Base-by-base conservation (phyloP, 92 coral and sea anemone species). In the Metridium senile region DNA sequence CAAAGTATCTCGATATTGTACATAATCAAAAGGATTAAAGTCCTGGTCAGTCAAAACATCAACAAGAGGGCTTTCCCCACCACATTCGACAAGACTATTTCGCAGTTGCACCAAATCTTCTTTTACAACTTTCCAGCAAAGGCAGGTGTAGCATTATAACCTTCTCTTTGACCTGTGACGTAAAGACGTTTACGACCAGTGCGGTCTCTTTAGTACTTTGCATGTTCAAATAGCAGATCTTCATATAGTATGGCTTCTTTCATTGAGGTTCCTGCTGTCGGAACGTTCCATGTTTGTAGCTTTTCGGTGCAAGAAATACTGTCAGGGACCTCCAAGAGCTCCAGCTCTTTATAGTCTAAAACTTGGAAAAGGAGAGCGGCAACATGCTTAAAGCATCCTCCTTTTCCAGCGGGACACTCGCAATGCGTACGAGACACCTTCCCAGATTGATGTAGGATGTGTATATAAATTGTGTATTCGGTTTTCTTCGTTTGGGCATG, bases 301-400 rank as follows among this genome's bases (percentile, higher is more conserved):
- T 71, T 66, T 62, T 89, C 78, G 9, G 87, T 89, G 59, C 90
- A 85, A 57, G 89, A 76, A 47, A 89, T 63, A 26, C 85, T 77
- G 57, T 20, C 78, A 28, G 93, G 90, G 54, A 89, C 76, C 64
- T 76, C 62, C 19, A 58, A 31, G 33, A 81, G 45, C 79, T 77
- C 68, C 26, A 76, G 69, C 46, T 85, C 67, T 65, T 69, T 78
- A 74, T 75, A 89, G 61, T 89, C 89, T 61, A 89, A 67, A 74
- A 87, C 34, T 26, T 80, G 78, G 62, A 71, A 82, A 47, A 84
- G 74, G 75, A 77, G 75, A 29, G 87, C 87, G 58, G 89, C 93
- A 22, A 81, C 85, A 26, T 89, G 89, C 73, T 89, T 89, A 70
- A 84, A 84, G 64, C 70, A 80, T 61, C 93, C 93, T 17, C 84